phyloP scores from a whole-genome alignment of 2,888 invertebrate species.

The Diarsia rubi region DNA sequence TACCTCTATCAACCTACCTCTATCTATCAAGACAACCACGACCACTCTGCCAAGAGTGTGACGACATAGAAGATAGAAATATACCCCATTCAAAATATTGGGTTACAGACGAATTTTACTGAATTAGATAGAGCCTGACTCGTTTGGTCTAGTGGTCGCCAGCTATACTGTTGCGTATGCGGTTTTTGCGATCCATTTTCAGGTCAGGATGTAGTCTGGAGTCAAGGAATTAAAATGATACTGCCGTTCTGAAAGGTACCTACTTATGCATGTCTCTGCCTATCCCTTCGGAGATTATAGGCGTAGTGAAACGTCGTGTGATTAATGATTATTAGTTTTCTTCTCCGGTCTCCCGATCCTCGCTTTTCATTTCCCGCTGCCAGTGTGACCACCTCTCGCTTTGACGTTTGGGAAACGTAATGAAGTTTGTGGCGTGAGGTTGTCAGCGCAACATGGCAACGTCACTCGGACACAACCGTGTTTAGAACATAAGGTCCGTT shows the following conservation, averaged over 20 bases:
- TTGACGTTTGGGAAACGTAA: slow-evolving; percentile 71
- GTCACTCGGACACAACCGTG: slow-evolving; percentile 62
- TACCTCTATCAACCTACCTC: too few species aligned
- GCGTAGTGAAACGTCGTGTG: neutral
- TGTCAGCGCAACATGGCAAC: slow-evolving; percentile 70
- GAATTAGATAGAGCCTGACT: neutral
- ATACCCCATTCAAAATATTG: neutral
- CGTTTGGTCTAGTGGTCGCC: neutral
- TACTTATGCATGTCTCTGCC: too few species aligned
- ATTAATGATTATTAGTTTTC: neutral
- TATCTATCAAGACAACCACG: too few species aligned
- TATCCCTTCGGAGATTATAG: neutral
- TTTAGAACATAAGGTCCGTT: slow-evolving; percentile 54
- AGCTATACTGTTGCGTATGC: neutral
- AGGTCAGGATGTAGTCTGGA: too few species aligned
- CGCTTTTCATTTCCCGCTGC: slow-evolving; percentile 23
- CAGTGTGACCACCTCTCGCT: slow-evolving; percentile 28
- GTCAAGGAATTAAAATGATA: too few species aligned
- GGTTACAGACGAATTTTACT: neutral
- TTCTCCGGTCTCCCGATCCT: too few species aligned
- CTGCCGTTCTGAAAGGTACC: too few species aligned
- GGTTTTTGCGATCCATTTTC: neutral
- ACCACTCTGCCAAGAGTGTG: too few species aligned
- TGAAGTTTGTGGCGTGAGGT: slow-evolving; percentile 75
- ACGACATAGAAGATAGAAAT: too few species aligned